Percentiles rank a stretch among this genome's conserved stretches.
phyloP scores from a whole-genome alignment of 2,113 vertebrate genomes.

The Numida meleagris region DNA sequence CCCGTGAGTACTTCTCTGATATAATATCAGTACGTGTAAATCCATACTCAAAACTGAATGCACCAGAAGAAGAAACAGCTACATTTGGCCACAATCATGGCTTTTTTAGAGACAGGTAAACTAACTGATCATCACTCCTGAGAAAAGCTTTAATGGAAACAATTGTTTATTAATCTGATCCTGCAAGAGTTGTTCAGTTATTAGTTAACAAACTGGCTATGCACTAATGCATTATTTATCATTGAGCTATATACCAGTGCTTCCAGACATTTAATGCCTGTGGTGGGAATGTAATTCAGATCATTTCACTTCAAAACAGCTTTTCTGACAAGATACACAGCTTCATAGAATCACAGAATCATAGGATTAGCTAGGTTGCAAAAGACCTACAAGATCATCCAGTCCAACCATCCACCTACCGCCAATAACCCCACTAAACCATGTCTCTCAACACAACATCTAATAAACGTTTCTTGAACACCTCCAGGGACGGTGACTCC shows the following conservation, averaged over 20 bases:
- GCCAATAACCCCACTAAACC: too few relatives aligned
- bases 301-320: slow-evolving; percentile 14
- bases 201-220: neutral
- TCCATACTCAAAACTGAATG: neutral
- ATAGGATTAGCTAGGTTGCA: too few relatives aligned
- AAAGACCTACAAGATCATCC: too few relatives aligned
- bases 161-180: neutral
- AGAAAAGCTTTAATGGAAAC: neutral
- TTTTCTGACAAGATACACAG: too few relatives aligned
- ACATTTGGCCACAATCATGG: neutral
- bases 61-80: neutral
- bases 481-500: too few relatives aligned
- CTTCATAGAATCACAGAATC: too few relatives aligned
- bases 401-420: too few relatives aligned
- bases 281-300: neutral
- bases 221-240: neutral
- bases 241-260: neutral
- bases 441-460: too few relatives aligned
- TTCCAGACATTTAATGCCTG: neutral
- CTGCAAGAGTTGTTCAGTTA: neutral
- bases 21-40: neutral
- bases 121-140: neutral
- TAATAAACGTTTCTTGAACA: too few relatives aligned
- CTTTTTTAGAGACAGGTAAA: neutral
- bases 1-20: neutral